Conservation (phyloP, 2,888 invertebrate species). For the Alviniconcha strummeri region DNA sequence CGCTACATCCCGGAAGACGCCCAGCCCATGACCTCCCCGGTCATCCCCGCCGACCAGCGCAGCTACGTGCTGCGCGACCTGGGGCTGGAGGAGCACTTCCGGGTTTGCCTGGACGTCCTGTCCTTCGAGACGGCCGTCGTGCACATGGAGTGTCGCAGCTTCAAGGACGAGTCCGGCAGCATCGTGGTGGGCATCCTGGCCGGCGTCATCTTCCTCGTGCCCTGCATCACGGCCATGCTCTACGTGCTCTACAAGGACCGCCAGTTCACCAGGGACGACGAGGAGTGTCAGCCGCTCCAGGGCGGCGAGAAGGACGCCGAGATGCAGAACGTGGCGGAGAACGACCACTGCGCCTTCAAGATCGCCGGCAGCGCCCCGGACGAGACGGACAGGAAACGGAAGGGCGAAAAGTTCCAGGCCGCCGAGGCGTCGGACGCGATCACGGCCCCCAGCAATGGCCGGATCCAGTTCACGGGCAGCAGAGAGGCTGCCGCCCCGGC, state of each 20-base stretch:
- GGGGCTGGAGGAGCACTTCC: constrained; percentile 37
- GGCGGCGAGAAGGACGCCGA: background rate
- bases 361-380: no score
- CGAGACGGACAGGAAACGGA: no score
- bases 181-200: constrained; percentile 53
- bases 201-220: constrained; percentile 50
- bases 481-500: no score
- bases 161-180: constrained; percentile 31
- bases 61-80: constrained; percentile 28
- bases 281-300: background rate
- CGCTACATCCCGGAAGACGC: constrained; percentile 28
- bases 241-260: constrained; percentile 43
- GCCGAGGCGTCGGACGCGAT: no score
- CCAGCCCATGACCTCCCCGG: constrained; percentile 7
- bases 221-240: constrained; percentile 45
- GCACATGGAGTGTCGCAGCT: constrained; percentile 7
- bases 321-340: no score
- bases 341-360: no score
- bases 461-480: no score
- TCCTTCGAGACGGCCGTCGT: constrained; percentile 30
- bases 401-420: no score
- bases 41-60: constrained; percentile 30
- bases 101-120: constrained; percentile 43
- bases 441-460: no score
- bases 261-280: background rate